A percentile compares a stretch with the other conserved stretches of the same genome.
These are phyloP conservation scores for Aplysia californica DNA, from an alignment of 1,140 invertebrate species.

Conservation along the genomic window DNA sequence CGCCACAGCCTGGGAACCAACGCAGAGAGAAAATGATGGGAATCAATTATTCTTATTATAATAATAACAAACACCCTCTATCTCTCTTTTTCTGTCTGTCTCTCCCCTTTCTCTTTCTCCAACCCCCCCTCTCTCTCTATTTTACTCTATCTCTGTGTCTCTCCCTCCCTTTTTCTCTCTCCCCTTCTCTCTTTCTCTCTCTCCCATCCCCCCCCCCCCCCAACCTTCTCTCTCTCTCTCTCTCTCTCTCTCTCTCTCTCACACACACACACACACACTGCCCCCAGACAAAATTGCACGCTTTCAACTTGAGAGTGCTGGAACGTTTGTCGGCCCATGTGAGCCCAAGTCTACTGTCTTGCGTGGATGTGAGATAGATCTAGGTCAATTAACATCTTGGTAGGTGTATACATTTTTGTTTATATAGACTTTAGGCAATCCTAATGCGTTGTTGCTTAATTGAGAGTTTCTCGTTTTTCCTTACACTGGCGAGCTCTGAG, in stretches of 20 bases:
- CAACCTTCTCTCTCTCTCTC: no score
- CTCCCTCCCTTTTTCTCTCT: background rate
- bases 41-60: no score
- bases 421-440: background rate
- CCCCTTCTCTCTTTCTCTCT: background rate
- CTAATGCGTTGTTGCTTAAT: no score
- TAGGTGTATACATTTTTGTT: no score
- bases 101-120: no score
- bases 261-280: background rate
- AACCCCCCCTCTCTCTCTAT: background rate
- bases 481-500: no score
- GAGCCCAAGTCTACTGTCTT: background rate
- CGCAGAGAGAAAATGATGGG: no score
- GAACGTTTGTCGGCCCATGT: background rate
- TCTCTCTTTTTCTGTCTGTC: no score
- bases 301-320: no score
- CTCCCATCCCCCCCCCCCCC: background rate
- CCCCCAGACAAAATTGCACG: background rate
- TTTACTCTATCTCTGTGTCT: background rate
- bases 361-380: background rate
- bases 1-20: no score
- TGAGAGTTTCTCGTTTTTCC: no score
- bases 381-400: no score
- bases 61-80: background rate
- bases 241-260: background rate